Evolutionary conservation across 2,113 vertebrate species (phyloP).

Genomic region (Siniperca chuatsi): DNA sequence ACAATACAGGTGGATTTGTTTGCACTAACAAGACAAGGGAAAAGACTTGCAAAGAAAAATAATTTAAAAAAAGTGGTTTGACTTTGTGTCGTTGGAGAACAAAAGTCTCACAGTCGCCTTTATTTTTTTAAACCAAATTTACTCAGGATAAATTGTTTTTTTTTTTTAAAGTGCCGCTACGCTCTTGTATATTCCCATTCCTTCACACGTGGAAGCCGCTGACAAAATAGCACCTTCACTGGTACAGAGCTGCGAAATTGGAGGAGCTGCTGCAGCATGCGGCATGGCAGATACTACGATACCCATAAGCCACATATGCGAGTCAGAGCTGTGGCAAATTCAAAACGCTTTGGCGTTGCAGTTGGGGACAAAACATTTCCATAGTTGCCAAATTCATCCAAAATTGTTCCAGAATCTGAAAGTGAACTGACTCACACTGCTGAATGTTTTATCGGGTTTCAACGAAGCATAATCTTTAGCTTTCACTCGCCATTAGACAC

Average conservation of each 20-base stretch:
- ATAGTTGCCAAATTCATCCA: not conserved
- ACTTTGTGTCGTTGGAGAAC: not conserved
- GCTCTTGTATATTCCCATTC: not conserved
- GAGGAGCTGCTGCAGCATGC: not conserved
- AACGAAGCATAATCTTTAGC: not conserved
- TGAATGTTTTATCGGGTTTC: not conserved
- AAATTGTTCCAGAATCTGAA: slow-evolving; percentile 3
- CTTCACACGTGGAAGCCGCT: not conserved
- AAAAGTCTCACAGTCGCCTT: not conserved
- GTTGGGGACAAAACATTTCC: not conserved
- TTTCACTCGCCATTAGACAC: not conserved
- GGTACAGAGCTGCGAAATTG: not conserved
- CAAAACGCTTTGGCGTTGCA: not conserved
- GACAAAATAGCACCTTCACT: not conserved
- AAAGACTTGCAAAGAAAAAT: not conserved
- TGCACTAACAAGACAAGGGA: slow-evolving; percentile 24
- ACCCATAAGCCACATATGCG: not conserved
- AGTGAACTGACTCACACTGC: not conserved
- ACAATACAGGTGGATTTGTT: slow-evolving; percentile 35
- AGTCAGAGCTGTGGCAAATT: not conserved
- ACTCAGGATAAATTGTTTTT: not conserved
- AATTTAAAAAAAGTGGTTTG: not conserved
- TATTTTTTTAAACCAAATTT: not conserved
- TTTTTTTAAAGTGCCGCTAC: not conserved
- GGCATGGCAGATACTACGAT: not conserved